These are phyloP conservation scores for Eristalis intricaria DNA, from an alignment of 2,888 invertebrate genomes.

Conservation along the genomic window DNA sequence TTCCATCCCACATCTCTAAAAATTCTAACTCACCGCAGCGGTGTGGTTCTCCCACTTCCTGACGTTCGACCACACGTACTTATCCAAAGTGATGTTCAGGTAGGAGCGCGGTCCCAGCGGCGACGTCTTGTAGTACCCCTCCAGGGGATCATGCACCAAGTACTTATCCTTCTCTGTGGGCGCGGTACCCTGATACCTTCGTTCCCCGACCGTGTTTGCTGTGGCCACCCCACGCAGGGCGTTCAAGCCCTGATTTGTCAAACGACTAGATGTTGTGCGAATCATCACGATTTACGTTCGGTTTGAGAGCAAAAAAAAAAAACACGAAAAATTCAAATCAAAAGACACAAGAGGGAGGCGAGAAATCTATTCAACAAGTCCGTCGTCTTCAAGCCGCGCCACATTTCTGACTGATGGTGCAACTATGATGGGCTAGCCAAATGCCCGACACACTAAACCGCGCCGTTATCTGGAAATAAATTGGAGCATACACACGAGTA, in stretches of 20 bases:
- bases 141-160: slow-evolving; percentile 75
- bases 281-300: slow-evolving; percentile 67
- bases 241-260: slow-evolving; percentile 70
- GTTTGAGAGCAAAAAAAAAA: neutral
- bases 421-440: neutral
- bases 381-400: slow-evolving; percentile 16
- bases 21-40: slow-evolving; percentile 83
- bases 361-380: slow-evolving; percentile 1
- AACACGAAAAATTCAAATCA: neutral
- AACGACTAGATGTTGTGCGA: slow-evolving; percentile 73
- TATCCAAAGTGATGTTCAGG: slow-evolving; percentile 83
- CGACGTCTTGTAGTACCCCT: slow-evolving; percentile 81
- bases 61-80: slow-evolving; percentile 85
- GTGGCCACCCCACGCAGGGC: slow-evolving; percentile 57
- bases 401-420: slow-evolving; percentile 16
- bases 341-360: neutral
- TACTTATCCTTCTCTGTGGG: slow-evolving; percentile 77
- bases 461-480: slow-evolving; percentile 40
- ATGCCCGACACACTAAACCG: slow-evolving; percentile 23
- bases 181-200: slow-evolving; percentile 75
- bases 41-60: slow-evolving; percentile 86
- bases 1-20: no score
- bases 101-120: slow-evolving; percentile 82
- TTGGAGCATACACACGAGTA: neutral
- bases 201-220: slow-evolving; percentile 72